Percentiles rank a stretch among this genome's conserved stretches.
Conservation (phyloP, 2,797 vertebrate genomes). For the Taeniopygia guttata region DNA sequence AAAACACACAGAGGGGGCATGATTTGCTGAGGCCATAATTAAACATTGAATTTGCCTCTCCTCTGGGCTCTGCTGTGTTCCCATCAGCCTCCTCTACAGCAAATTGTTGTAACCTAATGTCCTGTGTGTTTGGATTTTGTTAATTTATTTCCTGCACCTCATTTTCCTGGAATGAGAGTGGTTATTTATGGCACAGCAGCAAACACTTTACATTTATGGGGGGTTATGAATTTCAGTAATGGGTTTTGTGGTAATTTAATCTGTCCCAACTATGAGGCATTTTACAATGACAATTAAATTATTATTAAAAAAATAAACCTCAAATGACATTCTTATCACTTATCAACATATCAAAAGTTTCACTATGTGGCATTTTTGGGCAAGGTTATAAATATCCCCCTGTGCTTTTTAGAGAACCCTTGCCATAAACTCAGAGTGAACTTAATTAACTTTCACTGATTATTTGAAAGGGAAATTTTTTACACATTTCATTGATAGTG, state of each 20-base stretch:
- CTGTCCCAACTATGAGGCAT: constrained; percentile 78
- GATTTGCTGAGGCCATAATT: constrained; percentile 72
- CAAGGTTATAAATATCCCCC: constrained; percentile 65
- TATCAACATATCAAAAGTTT: constrained; percentile 79
- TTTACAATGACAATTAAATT: constrained; percentile 83
- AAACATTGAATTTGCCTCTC: constrained; percentile 65
- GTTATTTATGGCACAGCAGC: constrained; percentile 76
- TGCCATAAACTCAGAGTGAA: constrained; percentile 72
- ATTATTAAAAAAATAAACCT: constrained; percentile 80
- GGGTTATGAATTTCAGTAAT: constrained; percentile 81
- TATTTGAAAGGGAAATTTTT: constrained; percentile 70
- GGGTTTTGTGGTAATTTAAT: constrained; percentile 80
- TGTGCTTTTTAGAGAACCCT: constrained; percentile 51
- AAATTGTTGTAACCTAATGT: constrained; percentile 75
- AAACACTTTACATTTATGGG: constrained; percentile 80
- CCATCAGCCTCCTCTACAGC: constrained; percentile 52
- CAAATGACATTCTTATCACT: constrained; percentile 76
- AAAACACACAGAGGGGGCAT: constrained; percentile 32
- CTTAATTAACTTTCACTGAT: constrained; percentile 75
- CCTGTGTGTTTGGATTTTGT: constrained; percentile 74
- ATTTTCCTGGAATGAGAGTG: constrained; percentile 73
- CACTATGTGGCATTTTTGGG: constrained; percentile 57
- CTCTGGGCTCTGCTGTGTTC: constrained; percentile 50
- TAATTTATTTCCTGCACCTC: constrained; percentile 80
- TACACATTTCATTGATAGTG: constrained; percentile 51